Evolutionary conservation across 2,797 vertebrate genomes (phyloP).

Genomic region (Coluber constrictor): DNA sequence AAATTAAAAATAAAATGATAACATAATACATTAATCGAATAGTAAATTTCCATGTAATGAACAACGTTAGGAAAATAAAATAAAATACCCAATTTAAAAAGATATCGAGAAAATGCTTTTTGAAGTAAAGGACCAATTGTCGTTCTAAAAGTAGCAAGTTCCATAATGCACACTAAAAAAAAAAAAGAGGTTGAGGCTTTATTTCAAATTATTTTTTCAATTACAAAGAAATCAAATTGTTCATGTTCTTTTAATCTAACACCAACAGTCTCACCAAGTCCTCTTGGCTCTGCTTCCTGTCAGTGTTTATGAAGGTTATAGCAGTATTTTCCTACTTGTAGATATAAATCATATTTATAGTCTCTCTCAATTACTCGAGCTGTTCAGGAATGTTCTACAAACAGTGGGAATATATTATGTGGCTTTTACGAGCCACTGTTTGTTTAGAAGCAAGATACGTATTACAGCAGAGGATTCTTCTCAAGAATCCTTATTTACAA

Average conservation of each 20-base stretch:
- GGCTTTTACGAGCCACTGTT: slow-evolving; percentile 19
- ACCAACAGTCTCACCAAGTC: accelerated
- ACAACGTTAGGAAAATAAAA: background rate
- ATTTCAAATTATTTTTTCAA: slow-evolving; percentile 28
- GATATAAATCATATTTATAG: slow-evolving; percentile 22
- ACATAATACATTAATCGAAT: background rate
- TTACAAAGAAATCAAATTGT: slow-evolving; percentile 23
- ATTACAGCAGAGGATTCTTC: background rate
- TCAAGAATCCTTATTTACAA: background rate
- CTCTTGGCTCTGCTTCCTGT: background rate
- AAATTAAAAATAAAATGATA: background rate
- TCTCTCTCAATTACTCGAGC: slow-evolving; percentile 35
- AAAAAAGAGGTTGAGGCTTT: background rate
- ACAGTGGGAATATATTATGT: background rate
- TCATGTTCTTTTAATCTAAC: background rate
- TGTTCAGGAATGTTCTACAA: slow-evolving; percentile 15
- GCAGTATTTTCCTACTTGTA: slow-evolving; percentile 30
- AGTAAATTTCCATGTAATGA: background rate
- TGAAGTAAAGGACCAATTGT: background rate
- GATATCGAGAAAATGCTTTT: background rate
- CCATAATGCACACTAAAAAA: background rate
- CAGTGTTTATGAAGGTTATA: slow-evolving; percentile 11
- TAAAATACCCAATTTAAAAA: background rate
- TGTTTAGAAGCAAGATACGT: slow-evolving; percentile 7
- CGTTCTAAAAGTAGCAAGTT: background rate